Base-by-base conservation (phyloP, 1,140 invertebrate genomes). In the Psix sp. region DNA sequence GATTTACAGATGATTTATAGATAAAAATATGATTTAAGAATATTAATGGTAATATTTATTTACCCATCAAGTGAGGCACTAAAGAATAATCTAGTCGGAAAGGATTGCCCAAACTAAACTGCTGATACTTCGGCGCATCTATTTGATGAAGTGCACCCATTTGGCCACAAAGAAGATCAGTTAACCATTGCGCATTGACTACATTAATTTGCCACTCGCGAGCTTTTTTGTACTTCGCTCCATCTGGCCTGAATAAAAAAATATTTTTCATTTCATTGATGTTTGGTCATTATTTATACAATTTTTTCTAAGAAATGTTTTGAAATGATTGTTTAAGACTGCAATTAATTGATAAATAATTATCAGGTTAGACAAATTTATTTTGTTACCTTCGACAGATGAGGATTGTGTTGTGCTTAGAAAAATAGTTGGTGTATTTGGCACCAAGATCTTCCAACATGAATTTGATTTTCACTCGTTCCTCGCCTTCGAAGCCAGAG, bases 161-260 rank as follows among this genome's bases (percentile, higher is more conserved):
- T 82, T 97, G 94, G 0, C 97, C 97, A 59, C 98, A 92, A 70
- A 98, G 89, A 29, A 99, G 90, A 84, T 99, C 97, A 49, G 94
- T 96, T 35, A 99, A 86, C 97, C 97, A 99, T 63, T 94, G 92
- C 5, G 94, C 92, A 85, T 97, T 98, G 0, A 99, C 96, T 1
- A 96, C 91, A 10, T 94, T 93, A 11, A 90, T 91, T 76, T 90
- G 90, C 94, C 95, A 98, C 83, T 98, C 95, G 36, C 94, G 91
- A 0, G 97, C 97, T 77, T 95, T 94, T 73, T 92, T 89, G 86
- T 93, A 97, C 85, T 98, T 98, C 39, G 88, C 88, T 20, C 96
- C 96, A 76, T 96, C 95, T 0, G 92, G 90, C 74, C 95, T 95
- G 71, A 36, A 84, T n/a, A n/a, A n/a, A n/a, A n/a, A n/a, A n/a